Evolutionary conservation across 1,140 invertebrate species (phyloP).

Genomic region (Saxidomus purpurata): DNA sequence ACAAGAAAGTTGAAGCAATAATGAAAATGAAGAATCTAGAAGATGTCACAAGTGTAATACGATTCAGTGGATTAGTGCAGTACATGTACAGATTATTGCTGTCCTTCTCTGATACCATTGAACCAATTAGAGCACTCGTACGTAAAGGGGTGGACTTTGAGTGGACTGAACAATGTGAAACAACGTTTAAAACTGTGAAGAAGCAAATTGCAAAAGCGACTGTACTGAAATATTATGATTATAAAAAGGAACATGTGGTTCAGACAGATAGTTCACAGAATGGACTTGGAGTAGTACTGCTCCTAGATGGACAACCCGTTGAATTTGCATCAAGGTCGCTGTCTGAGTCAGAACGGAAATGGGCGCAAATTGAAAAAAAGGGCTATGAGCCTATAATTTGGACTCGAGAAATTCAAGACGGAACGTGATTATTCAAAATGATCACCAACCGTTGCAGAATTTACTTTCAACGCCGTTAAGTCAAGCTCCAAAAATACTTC

Average conservation of each 20-base stretch:
- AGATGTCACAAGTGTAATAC: conserved; percentile 59
- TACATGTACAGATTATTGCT: not conserved
- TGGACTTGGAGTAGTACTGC: conserved; percentile 84
- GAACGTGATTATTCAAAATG: conserved; percentile 73
- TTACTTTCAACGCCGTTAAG: conserved; percentile 29
- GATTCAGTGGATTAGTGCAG: conserved; percentile 80
- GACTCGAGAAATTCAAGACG: conserved; percentile 75
- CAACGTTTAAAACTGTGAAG: not conserved
- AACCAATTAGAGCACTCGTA: not conserved
- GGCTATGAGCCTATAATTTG: conserved; percentile 87
- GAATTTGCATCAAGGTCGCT: conserved; percentile 64
- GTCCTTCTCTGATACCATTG: not conserved
- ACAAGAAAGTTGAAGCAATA: conserved; percentile 81
- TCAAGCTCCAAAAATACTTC: conserved; percentile 2
- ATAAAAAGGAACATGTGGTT: not conserved
- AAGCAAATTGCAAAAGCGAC: not conserved
- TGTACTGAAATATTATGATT: not conserved
- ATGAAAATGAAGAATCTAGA: conserved; percentile 78
- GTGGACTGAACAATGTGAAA: conserved; percentile 4
- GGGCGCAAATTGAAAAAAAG: conserved; percentile 87
- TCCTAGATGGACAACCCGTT: no score
- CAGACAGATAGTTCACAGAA: conserved; percentile 54
- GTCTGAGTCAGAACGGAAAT: conserved; percentile 85
- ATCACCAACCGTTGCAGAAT: conserved; percentile 80
- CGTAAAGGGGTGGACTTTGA: not conserved